Evolutionary conservation across 2,888 invertebrate genomes (phyloP).

Genomic region (Eristalinus aeneus): DNA sequence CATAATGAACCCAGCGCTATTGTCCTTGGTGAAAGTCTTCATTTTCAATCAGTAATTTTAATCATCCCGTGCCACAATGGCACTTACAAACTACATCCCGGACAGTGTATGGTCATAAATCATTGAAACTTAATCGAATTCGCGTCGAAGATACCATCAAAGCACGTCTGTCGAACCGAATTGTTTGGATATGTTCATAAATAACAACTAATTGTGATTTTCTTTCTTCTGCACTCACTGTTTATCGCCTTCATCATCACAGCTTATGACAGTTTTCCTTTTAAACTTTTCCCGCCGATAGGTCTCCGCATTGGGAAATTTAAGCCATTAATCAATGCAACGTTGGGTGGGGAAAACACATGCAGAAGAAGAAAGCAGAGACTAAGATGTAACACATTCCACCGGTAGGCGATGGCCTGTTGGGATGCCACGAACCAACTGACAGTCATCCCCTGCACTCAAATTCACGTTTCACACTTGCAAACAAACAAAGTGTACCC

Average conservation of each 20-base stretch:
- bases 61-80: background rate
- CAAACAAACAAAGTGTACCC: background rate
- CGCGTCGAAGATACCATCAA: slow-evolving; percentile 29
- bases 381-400: slow-evolving; percentile 45
- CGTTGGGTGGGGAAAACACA: slow-evolving; percentile 1
- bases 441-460: background rate
- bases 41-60: background rate
- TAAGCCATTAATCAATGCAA: slow-evolving; percentile 51
- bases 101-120: slow-evolving; percentile 12
- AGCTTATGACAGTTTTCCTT: slow-evolving; percentile 9
- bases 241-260: background rate
- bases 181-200: slow-evolving; percentile 44
- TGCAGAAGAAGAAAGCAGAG: background rate
- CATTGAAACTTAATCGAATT: slow-evolving; percentile 45
- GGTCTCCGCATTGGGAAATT: slow-evolving; percentile 36
- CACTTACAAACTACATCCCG: background rate
- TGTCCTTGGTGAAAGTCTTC: background rate
- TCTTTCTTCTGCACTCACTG: background rate
- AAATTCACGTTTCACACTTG: background rate
- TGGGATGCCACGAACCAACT: background rate
- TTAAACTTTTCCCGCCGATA: slow-evolving; percentile 35
- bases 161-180: slow-evolving; percentile 34
- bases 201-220: slow-evolving; percentile 46
- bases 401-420: background rate
- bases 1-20: background rate